These are phyloP conservation scores for Urosaurus nigricauda DNA, from an alignment of 2,797 vertebrate genomes.

Conservation along the genomic window DNA sequence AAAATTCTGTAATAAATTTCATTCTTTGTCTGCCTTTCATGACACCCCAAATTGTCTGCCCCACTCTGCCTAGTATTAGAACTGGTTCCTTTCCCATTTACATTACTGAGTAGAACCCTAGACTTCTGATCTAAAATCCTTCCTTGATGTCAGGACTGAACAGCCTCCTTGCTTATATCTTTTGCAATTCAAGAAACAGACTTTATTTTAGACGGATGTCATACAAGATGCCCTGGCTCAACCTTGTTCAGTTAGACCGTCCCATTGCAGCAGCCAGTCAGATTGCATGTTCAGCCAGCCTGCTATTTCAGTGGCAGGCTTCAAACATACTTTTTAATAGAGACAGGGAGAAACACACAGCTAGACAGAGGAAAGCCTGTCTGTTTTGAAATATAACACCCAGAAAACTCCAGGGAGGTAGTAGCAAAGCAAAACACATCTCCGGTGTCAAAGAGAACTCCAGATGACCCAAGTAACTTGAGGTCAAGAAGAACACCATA, in stretches of 20 bases:
- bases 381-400: slow-evolving; percentile 2
- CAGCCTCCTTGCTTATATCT: neutral
- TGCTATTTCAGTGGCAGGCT: neutral
- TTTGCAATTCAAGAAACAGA: neutral
- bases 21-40: too few relatives aligned
- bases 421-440: neutral
- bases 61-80: neutral
- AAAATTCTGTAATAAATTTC: too few relatives aligned
- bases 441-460: neutral
- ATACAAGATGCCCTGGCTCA: neutral
- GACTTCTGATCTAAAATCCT: neutral
- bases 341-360: neutral
- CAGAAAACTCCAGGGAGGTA: neutral
- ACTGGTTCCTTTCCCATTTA: neutral
- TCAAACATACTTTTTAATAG: neutral
- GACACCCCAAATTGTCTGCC: too few relatives aligned
- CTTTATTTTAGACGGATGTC: neutral
- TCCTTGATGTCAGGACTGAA: neutral
- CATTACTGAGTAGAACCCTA: neutral
- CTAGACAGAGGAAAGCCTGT: neutral
- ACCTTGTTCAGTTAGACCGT: slow-evolving; percentile 4
- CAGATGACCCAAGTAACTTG: neutral
- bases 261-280: neutral
- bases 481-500: neutral
- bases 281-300: neutral